These are phyloP conservation scores for Penaeus chinensis DNA, from an alignment of 1,140 invertebrate species.

Conservation along the genomic window DNA sequence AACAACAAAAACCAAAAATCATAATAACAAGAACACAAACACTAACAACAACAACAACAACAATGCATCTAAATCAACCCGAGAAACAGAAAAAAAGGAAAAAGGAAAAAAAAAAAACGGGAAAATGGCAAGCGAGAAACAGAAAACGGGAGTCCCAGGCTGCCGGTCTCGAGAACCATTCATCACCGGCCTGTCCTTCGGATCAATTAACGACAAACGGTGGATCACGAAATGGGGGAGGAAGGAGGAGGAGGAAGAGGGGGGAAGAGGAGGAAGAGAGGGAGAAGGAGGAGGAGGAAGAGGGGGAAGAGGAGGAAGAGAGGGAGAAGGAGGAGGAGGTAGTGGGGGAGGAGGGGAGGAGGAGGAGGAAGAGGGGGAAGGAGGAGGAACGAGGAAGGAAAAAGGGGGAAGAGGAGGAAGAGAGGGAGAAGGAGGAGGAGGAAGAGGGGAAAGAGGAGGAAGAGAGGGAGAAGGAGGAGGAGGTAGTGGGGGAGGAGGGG, in stretches of 20 bases:
- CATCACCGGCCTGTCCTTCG: slow-evolving; percentile 37
- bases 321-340: slow-evolving; percentile 19
- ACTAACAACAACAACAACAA: too few relatives aligned
- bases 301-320: neutral
- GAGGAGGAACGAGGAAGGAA: neutral
- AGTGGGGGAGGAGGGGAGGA: slow-evolving; percentile 8
- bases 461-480: too few relatives aligned
- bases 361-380: neutral
- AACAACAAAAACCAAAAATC: too few relatives aligned
- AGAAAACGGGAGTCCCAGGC: neutral
- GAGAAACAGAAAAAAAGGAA: neutral
- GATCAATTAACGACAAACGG: slow-evolving; percentile 57
- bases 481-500: too few relatives aligned
- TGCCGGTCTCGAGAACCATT: slow-evolving; percentile 14
- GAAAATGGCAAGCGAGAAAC: neutral
- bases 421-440: too few relatives aligned
- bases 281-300: neutral
- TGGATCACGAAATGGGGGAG: slow-evolving; percentile 39
- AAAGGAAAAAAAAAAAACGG: neutral
- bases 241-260: neutral
- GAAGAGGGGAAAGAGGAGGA: too few relatives aligned
- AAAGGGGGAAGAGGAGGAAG: too few relatives aligned
- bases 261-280: neutral
- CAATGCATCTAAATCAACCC: too few relatives aligned
- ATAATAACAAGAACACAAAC: too few relatives aligned